Evolutionary conservation across 2,888 invertebrate species (phyloP).

Genomic region (Bruchidius siliquastri): DNA sequence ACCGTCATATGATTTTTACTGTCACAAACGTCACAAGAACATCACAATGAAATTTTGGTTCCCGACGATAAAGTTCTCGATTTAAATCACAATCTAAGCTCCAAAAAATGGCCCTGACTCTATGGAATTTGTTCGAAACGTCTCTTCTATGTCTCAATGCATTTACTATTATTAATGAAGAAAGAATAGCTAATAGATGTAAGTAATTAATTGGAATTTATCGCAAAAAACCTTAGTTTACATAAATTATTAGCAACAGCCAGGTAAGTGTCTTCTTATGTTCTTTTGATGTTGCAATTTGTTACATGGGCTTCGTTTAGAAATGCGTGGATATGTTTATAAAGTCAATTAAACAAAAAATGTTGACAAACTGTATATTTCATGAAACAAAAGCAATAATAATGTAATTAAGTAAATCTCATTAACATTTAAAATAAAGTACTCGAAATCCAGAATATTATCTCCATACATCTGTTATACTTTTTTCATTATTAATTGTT

Average conservation of each 20-base stretch:
- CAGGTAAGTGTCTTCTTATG: no score
- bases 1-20: neutral
- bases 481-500: neutral
- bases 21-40: neutral
- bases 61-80: neutral
- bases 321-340: no score
- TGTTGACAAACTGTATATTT: neutral
- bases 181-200: conserved; percentile 88
- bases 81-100: conserved; percentile 1
- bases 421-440: neutral
- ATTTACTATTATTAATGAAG: conserved; percentile 89
- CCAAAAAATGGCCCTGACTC: conserved; percentile 68
- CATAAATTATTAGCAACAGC: no score
- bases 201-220: conserved; percentile 35
- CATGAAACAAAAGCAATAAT: neutral
- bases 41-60: conserved; percentile 1
- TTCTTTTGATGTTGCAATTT: no score
- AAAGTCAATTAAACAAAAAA: no score
- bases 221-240: no score
- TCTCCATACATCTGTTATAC: neutral
- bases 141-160: conserved; percentile 87
- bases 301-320: no score
- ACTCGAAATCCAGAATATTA: neutral
- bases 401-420: neutral
- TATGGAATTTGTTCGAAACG: conserved; percentile 92